phyloP scores from a whole-genome alignment of 2,888 invertebrate species.

The Orthonevra nobilis region DNA sequence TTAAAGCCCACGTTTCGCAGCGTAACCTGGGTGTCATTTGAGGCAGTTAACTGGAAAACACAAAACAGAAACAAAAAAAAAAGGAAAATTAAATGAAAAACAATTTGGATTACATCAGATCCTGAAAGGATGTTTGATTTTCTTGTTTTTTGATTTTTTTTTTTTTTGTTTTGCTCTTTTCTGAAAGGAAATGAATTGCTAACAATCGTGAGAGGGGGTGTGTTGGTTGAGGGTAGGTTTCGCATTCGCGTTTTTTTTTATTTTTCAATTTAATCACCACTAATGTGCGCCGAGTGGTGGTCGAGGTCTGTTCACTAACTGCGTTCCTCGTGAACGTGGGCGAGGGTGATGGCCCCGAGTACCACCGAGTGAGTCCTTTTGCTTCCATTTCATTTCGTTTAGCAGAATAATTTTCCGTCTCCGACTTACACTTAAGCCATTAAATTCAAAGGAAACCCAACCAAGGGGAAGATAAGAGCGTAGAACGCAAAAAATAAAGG shows the following conservation, averaged over 20 bases:
- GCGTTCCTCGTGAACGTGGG: background rate
- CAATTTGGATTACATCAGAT: constrained; percentile 53
- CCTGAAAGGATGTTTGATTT: background rate
- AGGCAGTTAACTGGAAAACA: constrained; percentile 83
- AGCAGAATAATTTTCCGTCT: constrained; percentile 18
- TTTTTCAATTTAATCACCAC: constrained; percentile 27
- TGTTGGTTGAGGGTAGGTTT: no score
- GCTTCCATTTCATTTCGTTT: constrained; percentile 58
- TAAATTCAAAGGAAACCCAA: constrained; percentile 44
- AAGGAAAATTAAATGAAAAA: constrained; percentile 39
- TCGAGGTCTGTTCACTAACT: constrained; percentile 24
- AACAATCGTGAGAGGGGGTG: background rate
- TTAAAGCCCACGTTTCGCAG: constrained; percentile 85
- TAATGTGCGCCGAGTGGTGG: constrained; percentile 21
- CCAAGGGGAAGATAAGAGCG: background rate
- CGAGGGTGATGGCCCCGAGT: constrained; percentile 33
- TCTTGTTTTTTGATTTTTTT: constrained; percentile 32
- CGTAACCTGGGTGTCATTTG: constrained; percentile 86
- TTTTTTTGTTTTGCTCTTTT: constrained; percentile 2
- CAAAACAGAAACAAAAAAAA: no score
- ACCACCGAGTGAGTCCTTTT: constrained; percentile 39
- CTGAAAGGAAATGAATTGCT: constrained; percentile 44
- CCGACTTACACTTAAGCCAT: constrained; percentile 46
- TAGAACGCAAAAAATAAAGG: background rate
- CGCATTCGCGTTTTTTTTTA: constrained; percentile 21